Evolutionary conservation across 1,140 invertebrate genomes (phyloP), one percentile per base, ranked within the genome.

Genomic region (Andricus grossulariae): DNA sequence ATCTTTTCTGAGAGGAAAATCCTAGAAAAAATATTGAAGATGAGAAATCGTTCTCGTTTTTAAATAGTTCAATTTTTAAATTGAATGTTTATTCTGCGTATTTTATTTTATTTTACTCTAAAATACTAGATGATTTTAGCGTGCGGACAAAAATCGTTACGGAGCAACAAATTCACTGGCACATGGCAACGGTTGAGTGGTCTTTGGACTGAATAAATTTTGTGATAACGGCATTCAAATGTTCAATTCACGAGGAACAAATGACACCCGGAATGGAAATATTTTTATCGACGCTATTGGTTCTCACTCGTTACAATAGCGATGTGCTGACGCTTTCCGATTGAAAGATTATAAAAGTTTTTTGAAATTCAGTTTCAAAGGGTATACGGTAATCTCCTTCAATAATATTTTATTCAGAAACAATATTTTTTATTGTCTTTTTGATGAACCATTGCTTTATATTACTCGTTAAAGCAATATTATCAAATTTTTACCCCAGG

Each of bases 191-290:
- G 60, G 25, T 66, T 32, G 25, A 66, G 15, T 8, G 60, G 60
- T 15, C 32, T 66, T 66, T 16, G 60, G 60, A 66, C 60, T 66
- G 60, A 66, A 66, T 66, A 66, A 66, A 66, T 66, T 66, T 39
- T 39, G 32, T 32, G 60, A 66, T 66, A 66, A 66, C 60, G 32
- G 60, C 32, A 15, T 39, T 66, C 25, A 66, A 66, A 66, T 66
- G 60, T 66, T 66, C 60, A 66, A 66, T 70, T 19, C 50, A 51
- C 70, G 25, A 72, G 45, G 50, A 57, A 72, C 45, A 74, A 54
- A 74, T 79, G 72, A 45, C 25, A 66, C 32, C 25, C 60, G 25
- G n/a, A 66, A 66, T 66, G 60, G 51, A 74, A 39, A 50, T 45
- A 74, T 60, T 74, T 60, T 74, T 19, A 74, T 66, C 32, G 39